Evolutionary conservation across 2,888 invertebrate species (phyloP).

Genomic region (Corbicula japonica): DNA sequence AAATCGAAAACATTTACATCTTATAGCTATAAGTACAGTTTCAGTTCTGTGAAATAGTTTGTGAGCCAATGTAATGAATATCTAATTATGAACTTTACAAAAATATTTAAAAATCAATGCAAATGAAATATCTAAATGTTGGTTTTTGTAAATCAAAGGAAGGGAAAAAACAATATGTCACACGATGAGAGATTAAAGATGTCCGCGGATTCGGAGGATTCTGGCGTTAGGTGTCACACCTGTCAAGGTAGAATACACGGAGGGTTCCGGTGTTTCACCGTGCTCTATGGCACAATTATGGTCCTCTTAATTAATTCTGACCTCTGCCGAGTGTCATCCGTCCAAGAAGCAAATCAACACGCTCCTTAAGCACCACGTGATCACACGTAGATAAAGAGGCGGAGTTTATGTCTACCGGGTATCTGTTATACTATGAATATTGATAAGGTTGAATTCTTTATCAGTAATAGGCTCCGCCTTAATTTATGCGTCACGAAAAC

Average conservation of each 20-base stretch:
- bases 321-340: constrained; percentile 22
- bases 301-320: constrained; percentile 12
- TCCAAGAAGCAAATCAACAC: constrained; percentile 1
- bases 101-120: no score
- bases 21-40: no score
- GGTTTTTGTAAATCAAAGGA: no score
- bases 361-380: not conserved
- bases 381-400: constrained; percentile 21
- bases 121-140: no score
- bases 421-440: constrained; percentile 50
- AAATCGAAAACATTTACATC: no score
- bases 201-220: no score
- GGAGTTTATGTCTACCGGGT: constrained; percentile 1
- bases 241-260: constrained; percentile 20
- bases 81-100: no score
- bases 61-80: no score
- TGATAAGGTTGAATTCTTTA: constrained; percentile 43
- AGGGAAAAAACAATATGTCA: no score
- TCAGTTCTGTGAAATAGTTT: no score
- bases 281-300: constrained; percentile 38
- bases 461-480: constrained; percentile 43
- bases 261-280: constrained; percentile 4
- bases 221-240: constrained; percentile 15
- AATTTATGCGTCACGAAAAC: constrained; percentile 18
- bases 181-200: no score